Base-by-base conservation (phyloP, 1,140 invertebrate genomes). In the Hylaeus anthracinus region DNA sequence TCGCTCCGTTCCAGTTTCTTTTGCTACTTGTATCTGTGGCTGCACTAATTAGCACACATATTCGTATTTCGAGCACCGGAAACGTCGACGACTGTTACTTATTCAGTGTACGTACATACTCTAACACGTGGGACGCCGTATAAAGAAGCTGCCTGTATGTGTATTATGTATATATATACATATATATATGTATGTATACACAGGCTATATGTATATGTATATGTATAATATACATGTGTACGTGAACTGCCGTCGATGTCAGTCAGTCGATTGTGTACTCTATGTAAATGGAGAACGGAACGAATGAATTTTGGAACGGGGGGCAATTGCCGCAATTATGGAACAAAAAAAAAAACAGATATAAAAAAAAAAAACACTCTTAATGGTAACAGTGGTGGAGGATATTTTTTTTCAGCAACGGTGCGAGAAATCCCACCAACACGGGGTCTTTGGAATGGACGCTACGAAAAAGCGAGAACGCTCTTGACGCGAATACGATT, bases 1-100 rank as follows among this genome's bases (percentile, higher is more conserved):
- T 81, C 76, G 83, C 73, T 88, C 65, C 86, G 63, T 86, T 88
- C 79, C 64, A 74, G n/a, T 86, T 74, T 79, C 76, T 77, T 71
- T 66, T 39, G 82, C 70, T 87, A 83, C 61, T 85, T 77, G 55
- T 60, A 66, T 75, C 63, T 85, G 71, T 86, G 83, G 83, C 83
- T 86, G 83, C 79, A 86, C 65, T 74, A 78, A 85, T 77, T 72
- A 82, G 84, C 84, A 85, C 84, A 55, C 65, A 74, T 82, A n/a
- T 6, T n/a, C 15, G 69, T 70, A 85, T 85, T 73, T 81, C 80
- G 75, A 86, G 85, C 83, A 86, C 80, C 58, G 74, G 72, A 58
- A 80, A 78, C 65, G 53, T 84, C 83, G 58, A 43, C 75, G 65
- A 67, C 65, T 61, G 12, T 55, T 41, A 56, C 63, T 9, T 79